Percentiles rank a stretch among this genome's conserved stretches.
Conservation (phyloP, 2,797 vertebrate genomes). For the Rallus crepitans region DNA sequence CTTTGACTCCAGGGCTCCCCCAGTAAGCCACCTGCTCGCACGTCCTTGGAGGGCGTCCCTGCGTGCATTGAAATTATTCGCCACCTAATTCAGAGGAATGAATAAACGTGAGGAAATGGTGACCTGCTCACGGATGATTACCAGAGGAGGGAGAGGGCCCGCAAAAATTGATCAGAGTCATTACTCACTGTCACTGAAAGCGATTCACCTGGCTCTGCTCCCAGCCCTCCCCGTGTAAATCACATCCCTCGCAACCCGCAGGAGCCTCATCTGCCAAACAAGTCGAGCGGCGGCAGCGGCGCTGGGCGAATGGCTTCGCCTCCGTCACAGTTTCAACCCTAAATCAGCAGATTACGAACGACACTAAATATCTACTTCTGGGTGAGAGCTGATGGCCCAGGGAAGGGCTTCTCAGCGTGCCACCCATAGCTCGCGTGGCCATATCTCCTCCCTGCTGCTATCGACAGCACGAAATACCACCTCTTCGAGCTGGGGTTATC, state of each 20-base stretch:
- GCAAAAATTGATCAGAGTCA: background rate
- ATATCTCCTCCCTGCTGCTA: background rate
- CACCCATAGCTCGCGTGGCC: background rate
- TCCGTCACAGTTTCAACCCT: background rate
- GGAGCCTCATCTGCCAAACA: background rate
- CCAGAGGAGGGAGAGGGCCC: background rate
- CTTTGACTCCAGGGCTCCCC: background rate
- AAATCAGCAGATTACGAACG: background rate
- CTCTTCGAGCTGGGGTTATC: background rate
- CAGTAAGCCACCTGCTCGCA: background rate
- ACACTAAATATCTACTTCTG: background rate
- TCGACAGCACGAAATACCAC: fast-evolving
- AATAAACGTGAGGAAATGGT: background rate
- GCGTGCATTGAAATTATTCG: background rate
- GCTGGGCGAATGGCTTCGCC: background rate
- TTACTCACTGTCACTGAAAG: background rate
- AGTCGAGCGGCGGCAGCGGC: background rate
- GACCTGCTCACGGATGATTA: background rate
- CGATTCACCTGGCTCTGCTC: background rate
- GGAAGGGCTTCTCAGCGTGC: background rate
- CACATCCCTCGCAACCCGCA: background rate
- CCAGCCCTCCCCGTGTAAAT: background rate
- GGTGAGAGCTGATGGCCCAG: background rate
- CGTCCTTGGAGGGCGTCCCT: background rate
- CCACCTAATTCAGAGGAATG: background rate